Base-by-base conservation (phyloP, 2,888 invertebrate species). In the Aporophyla nigra region DNA sequence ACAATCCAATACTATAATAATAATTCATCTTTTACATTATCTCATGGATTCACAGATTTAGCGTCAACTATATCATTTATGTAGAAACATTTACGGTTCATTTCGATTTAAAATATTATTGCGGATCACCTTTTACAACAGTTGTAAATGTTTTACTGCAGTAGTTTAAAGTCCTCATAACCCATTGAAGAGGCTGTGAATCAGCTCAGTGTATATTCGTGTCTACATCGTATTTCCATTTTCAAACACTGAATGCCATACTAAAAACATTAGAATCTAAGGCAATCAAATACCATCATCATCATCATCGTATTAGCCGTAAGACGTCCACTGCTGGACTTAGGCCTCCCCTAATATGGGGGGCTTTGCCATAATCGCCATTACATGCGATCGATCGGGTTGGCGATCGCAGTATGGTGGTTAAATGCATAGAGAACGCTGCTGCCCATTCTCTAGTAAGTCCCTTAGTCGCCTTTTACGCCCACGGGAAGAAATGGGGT, bases 1-100 rank as follows among this genome's bases (percentile, higher is more conserved):
- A 85, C 80, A 77, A 82, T 83, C 77, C 75, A 74, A 84, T 83
- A 80, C 66, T 62, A 71, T 76, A 49, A 54, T 51, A 81, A 76
- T 84, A 83, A 74, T 75, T 84, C 53, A 78, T 75, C 61, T 73
- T 85, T 74, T 58, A 63, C 27, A 43, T 49, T 51, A 74, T 51
- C 40, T 66, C 27, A 12, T 61, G 16, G 24, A 61, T 80, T 33
- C 49, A 40, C 49, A 9, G 56, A 73, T 70, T 62, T 40, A 49
- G 49, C 51, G 21, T 24, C 5, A 70, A 53, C 21, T 24, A 43
- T n/a, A 54, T 27, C 0, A 33, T 66, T 51, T 58, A 43, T 62
- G 40, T 61, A 7, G 12, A 19, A 69, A 51, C n/a, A 53, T 51
- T 84, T 53, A 79, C 40, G 53, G 24, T 27, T 56, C 1, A 65